A percentile compares a stretch with the other conserved stretches of the same genome.
These are phyloP conservation scores for Spongia lamella DNA, from an alignment of 37 sponge, comb jelly and placozoan genomes.

Conservation along the genomic window DNA sequence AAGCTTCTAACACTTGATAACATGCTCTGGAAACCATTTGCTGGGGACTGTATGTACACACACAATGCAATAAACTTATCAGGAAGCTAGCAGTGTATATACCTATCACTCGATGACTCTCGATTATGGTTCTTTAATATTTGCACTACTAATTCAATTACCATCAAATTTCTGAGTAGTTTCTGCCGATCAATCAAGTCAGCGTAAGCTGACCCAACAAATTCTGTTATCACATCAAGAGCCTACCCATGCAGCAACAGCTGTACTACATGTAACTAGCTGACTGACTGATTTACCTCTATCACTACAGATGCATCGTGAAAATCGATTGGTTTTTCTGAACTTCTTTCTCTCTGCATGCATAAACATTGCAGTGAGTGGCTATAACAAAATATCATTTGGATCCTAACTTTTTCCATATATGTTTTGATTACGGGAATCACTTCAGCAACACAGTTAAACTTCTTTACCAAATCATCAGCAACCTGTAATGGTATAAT, in stretches of 20 bases:
- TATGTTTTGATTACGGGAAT: conserved; percentile 68
- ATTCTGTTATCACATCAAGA: no score
- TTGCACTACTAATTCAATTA: conserved; percentile 48
- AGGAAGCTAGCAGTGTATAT: background rate
- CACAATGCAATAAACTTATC: no score
- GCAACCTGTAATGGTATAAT: conserved; percentile 37
- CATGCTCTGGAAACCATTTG: conserved; percentile 7
- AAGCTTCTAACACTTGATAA: conserved; percentile 51
- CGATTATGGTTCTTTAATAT: conserved; percentile 29
- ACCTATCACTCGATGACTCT: conserved; percentile 10
- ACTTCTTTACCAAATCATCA: conserved; percentile 63
- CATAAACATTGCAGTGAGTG: background rate
- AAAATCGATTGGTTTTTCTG: no score
- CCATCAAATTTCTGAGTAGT: conserved; percentile 68
- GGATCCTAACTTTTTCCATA: conserved; percentile 20
- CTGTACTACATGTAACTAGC: no score
- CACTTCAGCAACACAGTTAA: conserved; percentile 70
- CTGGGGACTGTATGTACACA: background rate
- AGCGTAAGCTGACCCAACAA: no score
- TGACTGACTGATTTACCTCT: no score
- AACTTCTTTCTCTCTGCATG: no score
- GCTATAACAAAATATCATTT: no score
- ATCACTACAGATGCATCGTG: no score
- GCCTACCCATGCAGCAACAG: no score
- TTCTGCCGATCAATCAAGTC: conserved; percentile 64